Base-by-base conservation (phyloP, 2,888 invertebrate species). In the Cephus pulcher region DNA sequence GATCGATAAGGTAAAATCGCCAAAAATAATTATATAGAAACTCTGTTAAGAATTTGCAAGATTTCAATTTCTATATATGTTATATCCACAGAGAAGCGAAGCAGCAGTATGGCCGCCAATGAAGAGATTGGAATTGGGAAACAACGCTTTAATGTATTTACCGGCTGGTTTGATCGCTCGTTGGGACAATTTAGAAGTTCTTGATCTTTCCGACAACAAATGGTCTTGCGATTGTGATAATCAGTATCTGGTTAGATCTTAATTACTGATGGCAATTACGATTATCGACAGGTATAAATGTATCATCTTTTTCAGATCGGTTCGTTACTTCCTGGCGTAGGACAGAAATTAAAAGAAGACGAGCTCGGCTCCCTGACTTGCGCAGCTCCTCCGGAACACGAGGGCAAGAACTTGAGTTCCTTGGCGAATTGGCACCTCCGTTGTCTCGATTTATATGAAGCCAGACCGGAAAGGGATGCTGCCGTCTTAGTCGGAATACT, bases 151-250 rank as follows among this genome's bases (percentile, higher is more conserved):
- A 4, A 91, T 93, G 0, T 94, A 94, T 83, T 90, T 97, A n/a
- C 94, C 96, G 82, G 92, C 92, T n/a, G 93, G 93, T 23, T 90
- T 96, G 71, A 83, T 95, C 3, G 93, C 94, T 0, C 94, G 95
- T 76, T 97, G 97, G 97, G 95, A 96, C 85, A 91, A 93, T 37
- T 89, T 97, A 30, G 92, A 93, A 37, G 92, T 93, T 75, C 89
- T 97, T 75, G 95, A 96, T 83, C 93, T 97, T 12, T 93, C 94
- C 68, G 93, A 94, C 85, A 97, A 97, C 89, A 95, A 95, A 0
- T 97, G 94, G 95, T 92, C 94, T 35, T 97, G 97, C 88, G 96
- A 97, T 89, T 96, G 96, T 86, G 93, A 95, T 80, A 96, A 97
- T 79, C 95, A 96, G 86, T 96, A 96, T 94, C 93, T 97, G 92